These are phyloP conservation scores for Hylia prasina DNA, from an alignment of 2,113 vertebrate species.

Conservation along the genomic window DNA sequence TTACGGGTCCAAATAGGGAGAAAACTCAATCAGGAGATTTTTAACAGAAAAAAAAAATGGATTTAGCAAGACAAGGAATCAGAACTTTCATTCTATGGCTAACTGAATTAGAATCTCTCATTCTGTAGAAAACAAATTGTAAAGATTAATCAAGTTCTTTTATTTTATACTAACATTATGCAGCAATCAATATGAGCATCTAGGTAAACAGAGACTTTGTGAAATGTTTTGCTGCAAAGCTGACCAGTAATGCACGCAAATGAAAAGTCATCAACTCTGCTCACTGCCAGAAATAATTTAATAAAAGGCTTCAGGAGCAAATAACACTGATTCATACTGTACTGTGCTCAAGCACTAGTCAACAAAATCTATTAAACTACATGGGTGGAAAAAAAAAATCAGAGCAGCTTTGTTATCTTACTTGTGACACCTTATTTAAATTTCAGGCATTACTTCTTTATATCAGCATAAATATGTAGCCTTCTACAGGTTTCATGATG, in stretches of 20 bases:
- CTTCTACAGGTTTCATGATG: constrained; percentile 62
- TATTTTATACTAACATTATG: constrained; percentile 74
- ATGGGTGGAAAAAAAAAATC: constrained; percentile 25
- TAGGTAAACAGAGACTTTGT: constrained; percentile 66
- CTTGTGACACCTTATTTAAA: constrained; percentile 73
- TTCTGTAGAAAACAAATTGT: constrained; percentile 27
- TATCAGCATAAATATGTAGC: constrained; percentile 69
- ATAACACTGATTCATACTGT: constrained; percentile 75
- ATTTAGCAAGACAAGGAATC: neutral
- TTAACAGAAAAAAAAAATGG: neutral
- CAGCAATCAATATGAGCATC: constrained; percentile 66
- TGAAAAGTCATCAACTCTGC: constrained; percentile 61
- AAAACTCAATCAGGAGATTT: neutral
- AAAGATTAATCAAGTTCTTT: constrained; percentile 72
- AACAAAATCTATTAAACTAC: constrained; percentile 71
- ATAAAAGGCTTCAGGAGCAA: constrained; percentile 65
- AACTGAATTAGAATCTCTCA: neutral
- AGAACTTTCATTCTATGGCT: neutral
- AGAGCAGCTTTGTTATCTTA: constrained; percentile 74
- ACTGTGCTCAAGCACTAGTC: constrained; percentile 73
- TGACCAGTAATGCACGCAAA: constrained; percentile 65
- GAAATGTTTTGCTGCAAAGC: constrained; percentile 67
- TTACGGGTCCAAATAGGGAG: neutral
- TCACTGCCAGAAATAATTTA: constrained; percentile 46
- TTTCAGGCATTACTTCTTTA: constrained; percentile 68